phyloP scores from a whole-genome alignment of 1,140 invertebrate species.

The Bombus pyrosoma region DNA sequence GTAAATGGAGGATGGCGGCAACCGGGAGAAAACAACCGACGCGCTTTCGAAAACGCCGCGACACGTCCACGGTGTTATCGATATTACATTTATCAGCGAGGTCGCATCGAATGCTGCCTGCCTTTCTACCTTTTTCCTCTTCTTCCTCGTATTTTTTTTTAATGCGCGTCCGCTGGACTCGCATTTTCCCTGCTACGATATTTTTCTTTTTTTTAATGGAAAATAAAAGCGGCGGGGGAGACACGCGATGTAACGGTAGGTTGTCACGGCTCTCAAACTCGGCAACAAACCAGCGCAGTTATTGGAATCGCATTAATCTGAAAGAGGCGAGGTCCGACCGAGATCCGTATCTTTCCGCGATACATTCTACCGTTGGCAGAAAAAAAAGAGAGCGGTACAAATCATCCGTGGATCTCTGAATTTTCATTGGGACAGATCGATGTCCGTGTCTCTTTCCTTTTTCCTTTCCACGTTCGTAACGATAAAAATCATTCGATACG shows the following conservation, averaged over 20 bases:
- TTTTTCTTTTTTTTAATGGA: background rate
- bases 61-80: constrained; percentile 34
- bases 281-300: constrained; percentile 31
- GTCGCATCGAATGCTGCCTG: constrained; percentile 2
- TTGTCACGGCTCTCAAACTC: constrained; percentile 24
- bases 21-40: background rate
- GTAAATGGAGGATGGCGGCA: no score
- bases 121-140: background rate
- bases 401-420: constrained; percentile 21
- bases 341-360: constrained; percentile 24
- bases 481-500: background rate
- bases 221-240: background rate
- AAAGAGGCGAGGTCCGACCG: background rate
- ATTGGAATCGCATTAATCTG: constrained; percentile 56
- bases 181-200: background rate
- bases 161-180: background rate
- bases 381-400: background rate
- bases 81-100: constrained; percentile 50
- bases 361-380: background rate
- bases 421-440: constrained; percentile 5
- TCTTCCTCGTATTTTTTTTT: background rate
- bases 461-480: background rate
- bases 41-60: constrained; percentile 16
- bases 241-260: background rate
- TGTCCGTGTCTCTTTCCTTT: background rate